Base-by-base conservation (phyloP, 2,888 invertebrate genomes). In the Ametastegia equiseti region DNA sequence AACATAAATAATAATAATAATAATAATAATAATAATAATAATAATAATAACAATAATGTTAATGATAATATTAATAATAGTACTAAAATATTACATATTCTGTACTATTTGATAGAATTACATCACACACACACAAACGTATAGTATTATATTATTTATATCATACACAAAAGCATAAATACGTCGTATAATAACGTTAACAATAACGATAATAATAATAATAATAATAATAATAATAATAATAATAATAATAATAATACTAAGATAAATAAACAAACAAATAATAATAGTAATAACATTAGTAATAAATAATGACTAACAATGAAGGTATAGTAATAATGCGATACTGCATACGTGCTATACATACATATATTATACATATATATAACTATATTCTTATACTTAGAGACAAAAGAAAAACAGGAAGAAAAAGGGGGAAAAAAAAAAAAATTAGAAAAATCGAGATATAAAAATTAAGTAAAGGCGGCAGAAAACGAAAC, bases 341-440 rank as follows among this genome's bases (percentile, higher is more conserved):
- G n/a, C 78, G 63, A 60, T 57, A 80, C 82, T 85, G 84, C 84
- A 86, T 86, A 85, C 87, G n/a, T n/a, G 87, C 84, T 85, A 87
- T 86, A 87, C n/a, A n/a, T n/a, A n/a, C n/a, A n/a, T n/a, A n/a
- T n/a, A n/a, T n/a, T n/a, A n/a, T n/a, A n/a, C n/a, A n/a, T n/a
- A n/a, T n/a, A n/a, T n/a, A n/a, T n/a, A n/a, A n/a, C n/a, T 89
- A 89, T 91, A 90, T 90, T 90, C 90, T 88, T 91, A 89, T 89
- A 90, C 89, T 89, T 89, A 69, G 57, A 67, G 69, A 78, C 77
- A 81, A 73, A 73, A 27, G 30, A 84, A 80, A 80, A 67, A 73
- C 75, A 45, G 45, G 79, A 81, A 30, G 27, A 71, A 81, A 57
- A 71, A 79, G 78, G 73, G 15, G 73, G 15, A 47, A 75, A 82